Evolutionary conservation across 2,888 invertebrate species (phyloP).

Genomic region (Mallateleia sp.): DNA sequence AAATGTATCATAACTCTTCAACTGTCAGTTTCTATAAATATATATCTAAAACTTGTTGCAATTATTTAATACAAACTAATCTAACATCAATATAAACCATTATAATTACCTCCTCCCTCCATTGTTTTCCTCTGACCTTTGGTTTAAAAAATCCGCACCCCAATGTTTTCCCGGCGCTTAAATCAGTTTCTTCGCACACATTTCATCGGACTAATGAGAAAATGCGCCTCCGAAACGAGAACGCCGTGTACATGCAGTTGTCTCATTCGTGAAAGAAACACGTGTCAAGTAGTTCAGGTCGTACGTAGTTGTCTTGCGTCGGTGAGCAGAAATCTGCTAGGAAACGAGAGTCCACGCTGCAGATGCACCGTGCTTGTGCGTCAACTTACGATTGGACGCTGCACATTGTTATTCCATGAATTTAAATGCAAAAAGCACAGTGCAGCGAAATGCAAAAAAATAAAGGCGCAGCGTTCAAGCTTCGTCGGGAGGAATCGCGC

Average conservation of each 20-base stretch:
- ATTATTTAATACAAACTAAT: constrained; percentile 47
- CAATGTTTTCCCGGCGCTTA: constrained; percentile 40
- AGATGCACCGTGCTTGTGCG: constrained; percentile 75
- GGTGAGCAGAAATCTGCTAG: constrained; percentile 72
- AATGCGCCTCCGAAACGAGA: constrained; percentile 44
- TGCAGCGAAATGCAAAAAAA: constrained; percentile 54
- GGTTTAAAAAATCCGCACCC: constrained; percentile 40
- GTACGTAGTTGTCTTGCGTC: constrained; percentile 69
- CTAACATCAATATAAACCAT: background rate
- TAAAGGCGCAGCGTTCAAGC: constrained; percentile 43
- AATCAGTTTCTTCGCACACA: constrained; percentile 51
- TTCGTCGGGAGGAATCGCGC: constrained; percentile 42
- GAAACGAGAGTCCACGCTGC: constrained; percentile 62
- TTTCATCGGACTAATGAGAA: constrained; percentile 74
- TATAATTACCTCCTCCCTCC: background rate
- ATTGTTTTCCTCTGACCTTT: constrained; percentile 13
- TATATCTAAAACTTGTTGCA: no score
- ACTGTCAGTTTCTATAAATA: no score
- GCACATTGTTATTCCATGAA: constrained; percentile 88
- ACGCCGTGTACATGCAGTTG: constrained; percentile 44
- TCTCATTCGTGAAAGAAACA: constrained; percentile 69
- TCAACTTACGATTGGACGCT: constrained; percentile 83
- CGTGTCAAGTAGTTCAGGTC: constrained; percentile 72
- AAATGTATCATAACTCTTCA: no score
- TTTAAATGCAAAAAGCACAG: constrained; percentile 86